Percentiles rank a stretch among this genome's conserved stretches.
Evolutionary conservation across 2,888 invertebrate species (phyloP).

Genomic region (Eucera pruinosa): DNA sequence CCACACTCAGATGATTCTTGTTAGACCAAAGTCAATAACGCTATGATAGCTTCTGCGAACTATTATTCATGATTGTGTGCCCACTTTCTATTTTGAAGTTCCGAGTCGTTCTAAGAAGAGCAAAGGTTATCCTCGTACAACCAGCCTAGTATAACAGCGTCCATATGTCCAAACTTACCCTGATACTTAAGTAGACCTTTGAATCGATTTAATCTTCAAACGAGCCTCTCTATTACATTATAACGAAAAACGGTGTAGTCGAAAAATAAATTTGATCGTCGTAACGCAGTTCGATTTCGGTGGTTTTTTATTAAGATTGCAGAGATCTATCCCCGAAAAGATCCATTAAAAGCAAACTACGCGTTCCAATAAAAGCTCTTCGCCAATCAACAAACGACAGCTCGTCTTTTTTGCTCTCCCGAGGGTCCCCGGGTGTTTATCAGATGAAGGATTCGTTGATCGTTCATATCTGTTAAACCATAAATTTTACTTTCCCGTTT

Average conservation of each 20-base stretch:
- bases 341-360: neutral
- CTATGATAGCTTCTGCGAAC: neutral
- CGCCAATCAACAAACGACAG: neutral
- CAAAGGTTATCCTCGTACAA: neutral
- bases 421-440: neutral
- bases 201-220: neutral
- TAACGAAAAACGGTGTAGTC: neutral
- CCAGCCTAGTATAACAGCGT: neutral
- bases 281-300: neutral
- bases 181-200: neutral
- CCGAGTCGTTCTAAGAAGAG: neutral
- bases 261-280: neutral
- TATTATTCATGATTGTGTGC: neutral
- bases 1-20: neutral
- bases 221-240: neutral
- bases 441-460: conserved; percentile 4
- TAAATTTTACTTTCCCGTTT: conserved; percentile 11
- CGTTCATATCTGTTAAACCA: conserved; percentile 11
- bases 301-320: neutral
- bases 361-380: neutral
- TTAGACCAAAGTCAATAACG: neutral
- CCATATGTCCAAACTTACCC: neutral
- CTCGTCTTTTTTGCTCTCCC: neutral
- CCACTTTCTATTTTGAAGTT: neutral
- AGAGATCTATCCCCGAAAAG: neutral